Evolutionary conservation across 1,140 invertebrate genomes (phyloP), one percentile per base, ranked within the genome.

Genomic region (Ceratina calcarata): DNA sequence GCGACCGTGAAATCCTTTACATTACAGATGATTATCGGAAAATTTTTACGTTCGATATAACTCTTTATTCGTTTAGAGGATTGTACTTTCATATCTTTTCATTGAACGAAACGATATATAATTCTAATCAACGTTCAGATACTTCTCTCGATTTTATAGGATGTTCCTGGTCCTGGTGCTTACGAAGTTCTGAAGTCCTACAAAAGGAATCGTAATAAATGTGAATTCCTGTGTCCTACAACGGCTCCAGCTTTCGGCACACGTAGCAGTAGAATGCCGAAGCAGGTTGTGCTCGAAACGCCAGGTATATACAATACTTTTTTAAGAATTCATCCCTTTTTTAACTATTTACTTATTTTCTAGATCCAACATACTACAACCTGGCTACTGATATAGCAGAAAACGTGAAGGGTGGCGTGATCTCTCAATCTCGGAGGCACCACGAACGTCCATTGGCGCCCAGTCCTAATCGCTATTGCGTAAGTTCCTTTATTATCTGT

Each of bases 171-270:
- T 80, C 70, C 85, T 6, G 80, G 82, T 58, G 64, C 82, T 80
- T 87, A 87, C 82, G 85, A 87, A 49, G 77, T 32, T 64, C 75
- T 78, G 51, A 75, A 60, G 64, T 76, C 86, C 45, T 87, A 86
- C 82, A 87, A 86, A 60, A 61, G 76, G 27, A 82, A 74, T 78
- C 79, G 82, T 78, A 82, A 86, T 77, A 69, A 69, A 82, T 86
- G 86, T 53, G 75, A 86, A 16, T 80, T 72, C 18, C 67, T 69
- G 37, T 72, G 82, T 16, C 64, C 60, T 22, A 57, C 57, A 69
- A 69, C 60, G 58, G 60, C 66, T 64, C 73, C 78, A 16, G 57
- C 79, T 37, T 86, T 87, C 55, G 74, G 64, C 0, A 78, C 86
- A 1, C 58, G 72, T 7, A 67, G n/a, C 24, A 58, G 24, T n/a